Conservation (phyloP, 1,140 invertebrate genomes). For the Pectinophora gossypiella region DNA sequence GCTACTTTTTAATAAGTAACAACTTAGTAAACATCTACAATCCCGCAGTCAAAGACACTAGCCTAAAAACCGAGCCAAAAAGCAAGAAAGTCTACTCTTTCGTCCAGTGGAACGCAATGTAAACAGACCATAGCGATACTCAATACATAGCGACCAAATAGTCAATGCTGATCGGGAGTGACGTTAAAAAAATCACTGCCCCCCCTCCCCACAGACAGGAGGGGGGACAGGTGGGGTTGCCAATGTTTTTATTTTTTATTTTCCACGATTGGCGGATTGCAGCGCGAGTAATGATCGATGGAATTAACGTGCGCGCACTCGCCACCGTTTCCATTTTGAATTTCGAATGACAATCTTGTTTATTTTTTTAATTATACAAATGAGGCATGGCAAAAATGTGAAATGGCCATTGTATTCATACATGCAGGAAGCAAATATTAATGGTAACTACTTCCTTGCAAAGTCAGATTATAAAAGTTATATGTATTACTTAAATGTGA, state of each 20-base stretch:
- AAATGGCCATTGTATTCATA: too few species aligned
- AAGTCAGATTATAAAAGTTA: too few species aligned
- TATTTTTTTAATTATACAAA: background rate
- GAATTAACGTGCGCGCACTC: conserved; percentile 62
- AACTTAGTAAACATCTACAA: too few species aligned
- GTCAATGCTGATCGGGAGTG: conserved; percentile 50
- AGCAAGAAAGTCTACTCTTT: too few species aligned
- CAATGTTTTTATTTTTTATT: conserved; percentile 73
- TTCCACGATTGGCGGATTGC: conserved; percentile 71
- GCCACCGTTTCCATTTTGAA: conserved; percentile 54
- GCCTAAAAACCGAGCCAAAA: too few species aligned
- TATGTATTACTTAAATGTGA: too few species aligned
- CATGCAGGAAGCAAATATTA: too few species aligned
- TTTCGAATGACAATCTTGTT: conserved; percentile 30
- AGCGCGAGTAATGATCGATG: conserved; percentile 71
- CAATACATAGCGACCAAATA: conserved; percentile 19
- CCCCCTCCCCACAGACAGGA: conserved; percentile 23
- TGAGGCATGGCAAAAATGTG: too few species aligned
- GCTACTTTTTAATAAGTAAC: too few species aligned
- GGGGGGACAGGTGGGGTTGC: conserved; percentile 49
- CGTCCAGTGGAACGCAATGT: too few species aligned
- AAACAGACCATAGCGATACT: background rate
- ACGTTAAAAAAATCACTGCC: conserved; percentile 65
- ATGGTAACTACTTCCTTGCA: too few species aligned
- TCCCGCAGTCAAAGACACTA: too few species aligned